Conservation (phyloP, 2,888 invertebrate species). For the Mycalesis mineus region DNA sequence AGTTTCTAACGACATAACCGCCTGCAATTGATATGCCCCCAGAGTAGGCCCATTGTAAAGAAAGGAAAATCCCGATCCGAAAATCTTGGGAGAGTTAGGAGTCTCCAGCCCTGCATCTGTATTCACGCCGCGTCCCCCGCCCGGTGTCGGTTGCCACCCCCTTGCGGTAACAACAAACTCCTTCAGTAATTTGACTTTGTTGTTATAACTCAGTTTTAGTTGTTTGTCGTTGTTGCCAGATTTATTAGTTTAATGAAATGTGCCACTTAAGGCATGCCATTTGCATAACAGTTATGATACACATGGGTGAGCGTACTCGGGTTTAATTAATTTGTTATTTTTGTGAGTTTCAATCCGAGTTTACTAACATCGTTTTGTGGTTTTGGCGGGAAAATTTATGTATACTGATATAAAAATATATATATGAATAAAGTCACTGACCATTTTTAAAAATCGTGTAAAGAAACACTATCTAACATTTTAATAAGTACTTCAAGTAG, state of each 20-base stretch:
- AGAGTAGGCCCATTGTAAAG: slow-evolving; percentile 78
- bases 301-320: background rate
- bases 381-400: too few species aligned
- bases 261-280: slow-evolving; percentile 49
- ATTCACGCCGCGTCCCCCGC: slow-evolving; percentile 61
- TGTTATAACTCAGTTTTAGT: slow-evolving; percentile 77
- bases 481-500: too few species aligned
- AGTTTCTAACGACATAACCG: slow-evolving; percentile 79
- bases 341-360: background rate
- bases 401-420: too few species aligned
- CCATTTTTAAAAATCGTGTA: too few species aligned
- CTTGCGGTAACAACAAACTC: slow-evolving; percentile 63
- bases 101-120: slow-evolving; percentile 62
- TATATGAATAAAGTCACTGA: too few species aligned
- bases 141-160: slow-evolving; percentile 57
- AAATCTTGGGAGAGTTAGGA: slow-evolving; percentile 75
- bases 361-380: background rate
- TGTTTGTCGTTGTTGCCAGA: slow-evolving; percentile 71
- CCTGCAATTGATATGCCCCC: slow-evolving; percentile 79
- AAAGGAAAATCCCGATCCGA: slow-evolving; percentile 78
- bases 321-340: slow-evolving; percentile 7
- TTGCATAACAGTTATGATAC: slow-evolving; percentile 22
- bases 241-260: slow-evolving; percentile 73
- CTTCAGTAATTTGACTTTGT: slow-evolving; percentile 77
- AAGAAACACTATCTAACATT: too few species aligned